Percentiles rank a stretch among this genome's conserved stretches.
Conservation (phyloP, 2,113 vertebrate genomes). For the Ageneiosus marmoratus region DNA sequence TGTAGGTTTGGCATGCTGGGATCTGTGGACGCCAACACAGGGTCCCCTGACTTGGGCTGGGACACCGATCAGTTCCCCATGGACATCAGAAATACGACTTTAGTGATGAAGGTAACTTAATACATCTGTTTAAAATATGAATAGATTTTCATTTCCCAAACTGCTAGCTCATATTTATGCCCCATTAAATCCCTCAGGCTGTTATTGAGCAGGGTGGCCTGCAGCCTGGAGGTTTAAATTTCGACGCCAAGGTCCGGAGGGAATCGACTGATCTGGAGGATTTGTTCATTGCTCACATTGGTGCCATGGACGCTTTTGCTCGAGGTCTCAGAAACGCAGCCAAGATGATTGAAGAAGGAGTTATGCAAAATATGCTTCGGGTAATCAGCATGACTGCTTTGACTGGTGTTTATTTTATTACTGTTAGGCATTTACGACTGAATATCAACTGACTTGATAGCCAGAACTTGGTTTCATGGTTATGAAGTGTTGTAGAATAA, state of each 20-base stretch:
- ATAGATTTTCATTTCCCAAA: neutral
- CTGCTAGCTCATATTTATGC: neutral
- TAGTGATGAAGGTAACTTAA: constrained; percentile 68
- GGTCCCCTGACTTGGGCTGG: constrained; percentile 70
- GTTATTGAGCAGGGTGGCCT: constrained; percentile 69
- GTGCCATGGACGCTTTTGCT: constrained; percentile 70
- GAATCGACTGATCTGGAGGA: constrained; percentile 69
- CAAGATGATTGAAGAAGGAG: constrained; percentile 63
- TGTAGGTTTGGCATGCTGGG: constrained; percentile 70
- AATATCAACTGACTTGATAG: neutral
- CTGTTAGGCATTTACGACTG: neutral
- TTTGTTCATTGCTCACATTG: constrained; percentile 69
- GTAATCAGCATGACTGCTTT: constrained; percentile 34
- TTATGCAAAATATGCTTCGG: constrained; percentile 62
- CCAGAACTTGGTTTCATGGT: neutral
- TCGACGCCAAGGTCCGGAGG: constrained; percentile 67
- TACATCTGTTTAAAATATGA: neutral
- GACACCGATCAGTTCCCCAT: constrained; percentile 72
- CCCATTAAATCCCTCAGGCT: constrained; percentile 48
- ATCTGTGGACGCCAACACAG: constrained; percentile 70
- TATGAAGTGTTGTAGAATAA: neutral
- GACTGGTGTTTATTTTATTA: constrained; percentile 7
- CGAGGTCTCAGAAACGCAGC: constrained; percentile 67
- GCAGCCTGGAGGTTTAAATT: constrained; percentile 69
- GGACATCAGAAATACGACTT: constrained; percentile 70